These are phyloP conservation scores for Sylvilagus bachmani DNA, from an alignment of 2,113 vertebrate species.

Conservation along the genomic window DNA sequence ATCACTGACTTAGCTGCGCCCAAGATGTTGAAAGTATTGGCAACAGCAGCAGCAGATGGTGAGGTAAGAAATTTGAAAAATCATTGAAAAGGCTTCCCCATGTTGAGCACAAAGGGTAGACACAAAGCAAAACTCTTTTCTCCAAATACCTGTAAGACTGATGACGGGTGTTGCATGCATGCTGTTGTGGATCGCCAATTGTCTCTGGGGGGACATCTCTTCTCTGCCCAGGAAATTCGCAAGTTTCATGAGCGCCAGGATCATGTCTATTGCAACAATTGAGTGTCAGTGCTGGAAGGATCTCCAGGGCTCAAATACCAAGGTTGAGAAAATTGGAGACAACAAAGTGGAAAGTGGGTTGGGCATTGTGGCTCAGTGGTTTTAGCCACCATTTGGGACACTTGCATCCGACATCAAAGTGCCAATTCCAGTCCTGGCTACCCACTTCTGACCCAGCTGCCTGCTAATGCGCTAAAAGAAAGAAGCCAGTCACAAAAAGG, in stretches of 20 bases:
- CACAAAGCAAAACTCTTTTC: slow-evolving; percentile 30
- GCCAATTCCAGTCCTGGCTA: no score
- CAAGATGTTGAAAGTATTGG: slow-evolving; percentile 44
- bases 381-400: no score
- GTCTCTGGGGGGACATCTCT: neutral
- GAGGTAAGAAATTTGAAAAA: slow-evolving; percentile 34
- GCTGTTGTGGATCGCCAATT: neutral
- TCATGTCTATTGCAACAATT: slow-evolving; percentile 4
- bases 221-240: slow-evolving; percentile 1
- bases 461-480: neutral
- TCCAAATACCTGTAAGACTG: neutral
- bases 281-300: slow-evolving; percentile 1
- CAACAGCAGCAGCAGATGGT: neutral
- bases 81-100: slow-evolving; percentile 21
- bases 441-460: no score
- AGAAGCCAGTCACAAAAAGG: neutral
- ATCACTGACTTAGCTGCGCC: neutral
- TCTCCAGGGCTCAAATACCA: neutral
- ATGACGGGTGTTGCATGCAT: neutral
- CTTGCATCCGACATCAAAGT: no score
- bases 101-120: slow-evolving; percentile 1
- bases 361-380: no score
- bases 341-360: neutral
- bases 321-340: neutral
- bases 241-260: slow-evolving; percentile 19